Conservation (phyloP, 2,888 invertebrate genomes). For the Tanypteryx hageni region DNA sequence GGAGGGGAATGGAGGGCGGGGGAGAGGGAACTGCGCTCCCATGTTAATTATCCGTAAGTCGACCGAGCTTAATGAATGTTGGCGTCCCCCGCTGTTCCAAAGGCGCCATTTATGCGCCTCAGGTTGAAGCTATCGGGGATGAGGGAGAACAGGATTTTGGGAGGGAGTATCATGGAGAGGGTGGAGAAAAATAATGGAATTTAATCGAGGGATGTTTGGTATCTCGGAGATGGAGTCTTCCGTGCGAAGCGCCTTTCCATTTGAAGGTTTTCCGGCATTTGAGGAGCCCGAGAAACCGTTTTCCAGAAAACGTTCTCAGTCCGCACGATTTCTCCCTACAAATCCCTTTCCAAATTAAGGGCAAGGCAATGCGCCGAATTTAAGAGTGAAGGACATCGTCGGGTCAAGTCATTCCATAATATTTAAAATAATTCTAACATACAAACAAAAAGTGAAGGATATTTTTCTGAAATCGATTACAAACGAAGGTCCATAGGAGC, state of each 20-base stretch:
- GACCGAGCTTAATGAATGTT: conserved; percentile 31
- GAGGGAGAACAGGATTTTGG: background rate
- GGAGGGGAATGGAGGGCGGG: background rate
- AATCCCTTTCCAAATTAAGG: background rate
- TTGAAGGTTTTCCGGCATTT: background rate
- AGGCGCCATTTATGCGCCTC: background rate
- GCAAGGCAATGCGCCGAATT: too few relatives aligned
- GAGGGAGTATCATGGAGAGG: background rate
- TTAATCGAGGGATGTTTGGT: background rate
- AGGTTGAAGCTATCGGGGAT: background rate
- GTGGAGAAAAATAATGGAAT: background rate
- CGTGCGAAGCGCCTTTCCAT: too few relatives aligned
- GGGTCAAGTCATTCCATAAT: too few relatives aligned
- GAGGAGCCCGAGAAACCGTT: background rate
- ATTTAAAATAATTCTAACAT: too few relatives aligned
- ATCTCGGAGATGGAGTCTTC: background rate
- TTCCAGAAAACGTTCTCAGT: background rate
- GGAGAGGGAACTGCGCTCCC: background rate
- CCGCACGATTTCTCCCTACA: background rate
- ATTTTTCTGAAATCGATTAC: too few relatives aligned
- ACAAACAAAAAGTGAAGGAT: too few relatives aligned
- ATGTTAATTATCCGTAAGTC: conserved; percentile 46
- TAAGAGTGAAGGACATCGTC: too few relatives aligned
- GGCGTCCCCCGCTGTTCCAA: conserved; percentile 15
- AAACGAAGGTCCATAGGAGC: too few relatives aligned